Evolutionary conservation across 2,888 invertebrate species (phyloP).

Genomic region (Cyaniris semiargus): DNA sequence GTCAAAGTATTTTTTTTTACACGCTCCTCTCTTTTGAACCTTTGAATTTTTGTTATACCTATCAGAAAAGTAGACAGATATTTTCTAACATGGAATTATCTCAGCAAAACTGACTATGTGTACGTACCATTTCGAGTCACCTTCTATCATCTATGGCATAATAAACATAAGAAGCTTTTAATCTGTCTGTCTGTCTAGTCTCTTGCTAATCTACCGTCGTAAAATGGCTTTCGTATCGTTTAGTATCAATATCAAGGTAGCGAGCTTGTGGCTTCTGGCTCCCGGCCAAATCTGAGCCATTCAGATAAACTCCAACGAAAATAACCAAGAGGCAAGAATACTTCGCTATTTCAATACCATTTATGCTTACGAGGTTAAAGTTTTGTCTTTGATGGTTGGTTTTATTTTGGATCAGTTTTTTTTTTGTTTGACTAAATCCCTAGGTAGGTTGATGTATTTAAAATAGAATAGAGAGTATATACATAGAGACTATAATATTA

Average conservation of each 20-base stretch:
- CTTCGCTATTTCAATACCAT: not conserved
- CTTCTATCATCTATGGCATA: not conserved
- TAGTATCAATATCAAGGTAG: not conserved
- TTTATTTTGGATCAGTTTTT: not conserved
- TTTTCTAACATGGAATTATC: too few relatives aligned
- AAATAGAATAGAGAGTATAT: too few relatives aligned
- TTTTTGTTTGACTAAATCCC: not conserved
- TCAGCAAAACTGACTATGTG: too few relatives aligned
- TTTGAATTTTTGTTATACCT: too few relatives aligned
- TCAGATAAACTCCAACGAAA: constrained; percentile 6
- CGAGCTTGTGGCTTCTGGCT: not conserved
- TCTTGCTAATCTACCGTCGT: not conserved
- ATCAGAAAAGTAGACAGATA: too few relatives aligned
- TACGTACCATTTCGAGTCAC: not conserved
- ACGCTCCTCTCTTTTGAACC: too few relatives aligned
- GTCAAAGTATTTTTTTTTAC: too few relatives aligned
- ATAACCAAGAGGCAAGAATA: not conserved
- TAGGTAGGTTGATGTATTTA: too few relatives aligned
- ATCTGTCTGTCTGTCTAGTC: not conserved
- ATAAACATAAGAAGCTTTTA: not conserved
- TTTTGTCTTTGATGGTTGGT: not conserved
- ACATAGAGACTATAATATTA: too few relatives aligned
- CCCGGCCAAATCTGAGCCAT: not conserved
- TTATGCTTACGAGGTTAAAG: not conserved
- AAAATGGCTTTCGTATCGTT: not conserved